A percentile compares a stretch with the other conserved stretches of the same genome.
Conservation (phyloP, 1,140 invertebrate genomes). For the Polyergus mexicanus region DNA sequence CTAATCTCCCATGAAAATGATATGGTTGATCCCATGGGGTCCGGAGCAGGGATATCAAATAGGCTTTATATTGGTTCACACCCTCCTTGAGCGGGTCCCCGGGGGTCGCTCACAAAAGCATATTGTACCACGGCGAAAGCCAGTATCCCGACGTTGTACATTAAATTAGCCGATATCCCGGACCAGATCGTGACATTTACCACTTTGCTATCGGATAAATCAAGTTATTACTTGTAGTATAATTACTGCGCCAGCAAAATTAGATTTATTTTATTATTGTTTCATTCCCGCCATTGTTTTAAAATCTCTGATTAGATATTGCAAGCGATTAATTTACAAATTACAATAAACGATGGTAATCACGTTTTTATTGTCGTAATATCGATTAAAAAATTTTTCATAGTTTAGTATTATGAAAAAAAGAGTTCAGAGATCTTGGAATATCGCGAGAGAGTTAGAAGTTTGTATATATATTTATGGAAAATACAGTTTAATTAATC, state of each 20-base stretch:
- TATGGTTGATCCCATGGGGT: slow-evolving; percentile 84
- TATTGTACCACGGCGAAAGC: slow-evolving; percentile 75
- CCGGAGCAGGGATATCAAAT: slow-evolving; percentile 78
- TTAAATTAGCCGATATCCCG: slow-evolving; percentile 71
- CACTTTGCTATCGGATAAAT: slow-evolving; percentile 61
- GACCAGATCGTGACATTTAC: slow-evolving; percentile 64
- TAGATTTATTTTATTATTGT: slow-evolving; percentile 9
- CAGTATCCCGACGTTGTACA: slow-evolving; percentile 65
- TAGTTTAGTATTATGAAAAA: not conserved
- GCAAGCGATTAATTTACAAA: not conserved
- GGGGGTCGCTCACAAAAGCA: slow-evolving; percentile 77
- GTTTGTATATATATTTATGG: not conserved
- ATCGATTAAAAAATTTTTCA: slow-evolving; percentile 8
- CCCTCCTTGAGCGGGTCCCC: slow-evolving; percentile 74
- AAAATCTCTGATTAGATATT: not conserved
- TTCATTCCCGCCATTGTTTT: slow-evolving; percentile 2
- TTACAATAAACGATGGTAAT: not conserved
- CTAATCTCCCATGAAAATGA: slow-evolving; percentile 86
- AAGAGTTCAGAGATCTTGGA: not conserved
- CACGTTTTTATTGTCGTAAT: not conserved
- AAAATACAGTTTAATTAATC: not conserved
- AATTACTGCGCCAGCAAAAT: slow-evolving; percentile 30
- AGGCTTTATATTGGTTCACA: slow-evolving; percentile 84
- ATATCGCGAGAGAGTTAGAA: not conserved
- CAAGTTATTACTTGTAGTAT: slow-evolving; percentile 62